Conservation (phyloP, 2,797 vertebrate genomes). For the Echeneis naucrates region DNA sequence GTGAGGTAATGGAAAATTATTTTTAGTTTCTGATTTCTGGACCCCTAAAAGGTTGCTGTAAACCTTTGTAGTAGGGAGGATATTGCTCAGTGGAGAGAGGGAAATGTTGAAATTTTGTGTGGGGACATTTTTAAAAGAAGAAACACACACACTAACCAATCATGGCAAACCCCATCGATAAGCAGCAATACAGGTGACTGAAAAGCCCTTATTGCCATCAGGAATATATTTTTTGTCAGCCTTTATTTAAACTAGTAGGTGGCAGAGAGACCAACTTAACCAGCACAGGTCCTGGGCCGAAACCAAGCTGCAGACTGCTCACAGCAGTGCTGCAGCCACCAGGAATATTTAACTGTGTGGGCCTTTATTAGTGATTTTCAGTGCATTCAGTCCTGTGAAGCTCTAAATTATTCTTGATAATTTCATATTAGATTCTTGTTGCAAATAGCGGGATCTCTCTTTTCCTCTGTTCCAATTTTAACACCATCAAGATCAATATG, state of each 20-base stretch:
- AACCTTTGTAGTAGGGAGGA: slow-evolving; percentile 6
- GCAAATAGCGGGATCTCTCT: slow-evolving; percentile 12
- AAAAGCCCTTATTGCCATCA: slow-evolving; percentile 8
- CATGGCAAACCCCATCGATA: background rate
- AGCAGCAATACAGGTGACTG: background rate
- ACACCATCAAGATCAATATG: slow-evolving; percentile 37
- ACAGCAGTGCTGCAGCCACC: too few relatives aligned
- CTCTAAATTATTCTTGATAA: slow-evolving; percentile 36
- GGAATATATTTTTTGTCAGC: background rate
- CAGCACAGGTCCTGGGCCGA: too few relatives aligned
- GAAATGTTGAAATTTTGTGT: slow-evolving; percentile 4
- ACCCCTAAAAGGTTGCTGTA: slow-evolving; percentile 9
- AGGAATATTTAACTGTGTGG: background rate
- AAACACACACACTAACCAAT: slow-evolving; percentile 20
- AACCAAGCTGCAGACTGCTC: too few relatives aligned
- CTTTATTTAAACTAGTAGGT: too few relatives aligned
- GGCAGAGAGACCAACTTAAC: too few relatives aligned
- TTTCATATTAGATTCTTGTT: background rate
- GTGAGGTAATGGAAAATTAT: slow-evolving; percentile 4
- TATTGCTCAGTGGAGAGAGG: slow-evolving; percentile 2
- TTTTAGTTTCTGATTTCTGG: slow-evolving; percentile 24
- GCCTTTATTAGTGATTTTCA: slow-evolving; percentile 18
- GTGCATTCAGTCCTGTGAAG: slow-evolving; percentile 18
- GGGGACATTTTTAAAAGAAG: slow-evolving; percentile 17
- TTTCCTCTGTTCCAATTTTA: slow-evolving; percentile 24